Percentiles rank a stretch among this genome's conserved stretches.
These are phyloP conservation scores for Heliconius congener DNA, from an alignment of 1,140 invertebrate species.

Conservation along the genomic window DNA sequence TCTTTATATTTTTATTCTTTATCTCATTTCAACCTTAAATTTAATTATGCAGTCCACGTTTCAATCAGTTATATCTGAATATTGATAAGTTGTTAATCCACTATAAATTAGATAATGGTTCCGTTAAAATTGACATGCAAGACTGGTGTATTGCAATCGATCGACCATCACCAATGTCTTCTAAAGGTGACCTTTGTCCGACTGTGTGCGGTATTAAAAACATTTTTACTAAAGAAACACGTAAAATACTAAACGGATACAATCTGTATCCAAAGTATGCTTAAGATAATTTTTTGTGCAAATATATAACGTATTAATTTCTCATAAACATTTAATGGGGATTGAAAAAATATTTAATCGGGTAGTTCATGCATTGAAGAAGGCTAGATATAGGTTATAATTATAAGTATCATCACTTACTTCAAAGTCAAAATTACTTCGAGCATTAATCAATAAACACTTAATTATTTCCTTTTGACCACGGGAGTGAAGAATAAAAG, in stretches of 20 bases:
- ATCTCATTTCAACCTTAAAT: neutral
- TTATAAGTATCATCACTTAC: too few species aligned
- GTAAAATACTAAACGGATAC: neutral
- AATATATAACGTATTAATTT: too few species aligned
- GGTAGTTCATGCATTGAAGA: too few species aligned
- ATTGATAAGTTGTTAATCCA: neutral
- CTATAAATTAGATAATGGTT: neutral
- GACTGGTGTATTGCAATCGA: neutral
- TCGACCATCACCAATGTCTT: neutral
- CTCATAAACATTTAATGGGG: too few species aligned
- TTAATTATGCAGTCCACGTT: neutral
- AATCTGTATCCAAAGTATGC: neutral
- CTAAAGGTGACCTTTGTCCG: neutral
- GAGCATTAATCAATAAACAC: too few species aligned
- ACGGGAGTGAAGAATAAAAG: too few species aligned
- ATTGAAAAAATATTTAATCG: too few species aligned
- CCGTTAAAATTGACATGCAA: slow-evolving; percentile 3
- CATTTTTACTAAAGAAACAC: neutral
- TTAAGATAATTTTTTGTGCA: neutral
- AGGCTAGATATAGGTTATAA: too few species aligned
- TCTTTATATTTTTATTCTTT: too few species aligned
- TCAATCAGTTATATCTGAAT: neutral
- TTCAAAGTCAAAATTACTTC: too few species aligned
- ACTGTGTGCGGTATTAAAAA: neutral
- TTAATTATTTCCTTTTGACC: too few species aligned